These are phyloP conservation scores for Agelas oroides DNA, from an alignment of 37 sponge, comb jelly and placozoan genomes.

Conservation along the genomic window DNA sequence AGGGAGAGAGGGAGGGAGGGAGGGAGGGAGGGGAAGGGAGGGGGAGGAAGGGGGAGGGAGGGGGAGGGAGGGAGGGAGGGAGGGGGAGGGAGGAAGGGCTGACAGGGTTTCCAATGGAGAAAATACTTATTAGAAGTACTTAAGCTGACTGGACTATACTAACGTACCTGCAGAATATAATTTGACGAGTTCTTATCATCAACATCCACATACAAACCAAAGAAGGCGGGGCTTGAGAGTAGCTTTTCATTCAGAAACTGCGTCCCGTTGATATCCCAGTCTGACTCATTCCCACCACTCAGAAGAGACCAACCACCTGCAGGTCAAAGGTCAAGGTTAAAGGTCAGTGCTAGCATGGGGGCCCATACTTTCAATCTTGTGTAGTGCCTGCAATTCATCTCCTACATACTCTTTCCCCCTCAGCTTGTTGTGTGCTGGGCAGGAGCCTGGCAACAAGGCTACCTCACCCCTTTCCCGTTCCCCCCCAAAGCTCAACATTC, in stretches of 20 bases:
- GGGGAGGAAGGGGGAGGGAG: slow-evolving; percentile 9
- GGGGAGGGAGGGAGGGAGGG: slow-evolving; percentile 13
- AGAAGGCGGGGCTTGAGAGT: slow-evolving; percentile 61
- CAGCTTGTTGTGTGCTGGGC: no score
- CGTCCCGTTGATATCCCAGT: slow-evolving; percentile 39
- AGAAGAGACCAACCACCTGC: slow-evolving; percentile 30
- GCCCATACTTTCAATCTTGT: neutral
- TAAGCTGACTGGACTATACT: no score
- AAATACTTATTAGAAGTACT: no score
- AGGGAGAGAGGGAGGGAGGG: slow-evolving; percentile 10
- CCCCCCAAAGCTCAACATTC: no score
- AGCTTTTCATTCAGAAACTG: slow-evolving; percentile 35
- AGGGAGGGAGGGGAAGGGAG: neutral
- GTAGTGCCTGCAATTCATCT: no score
- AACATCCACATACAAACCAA: slow-evolving; percentile 38
- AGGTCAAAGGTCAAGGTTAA: neutral
- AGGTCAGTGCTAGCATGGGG: neutral
- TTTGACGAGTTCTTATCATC: slow-evolving; percentile 53
- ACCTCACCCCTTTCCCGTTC: no score
- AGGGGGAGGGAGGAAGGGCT: neutral
- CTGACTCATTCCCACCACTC: neutral
- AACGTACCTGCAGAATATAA: slow-evolving; percentile 37
- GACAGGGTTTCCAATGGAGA: neutral
- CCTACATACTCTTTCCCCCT: no score
- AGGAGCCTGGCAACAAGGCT: no score